These are phyloP conservation scores for Drosophila neotestacea DNA, from an alignment of 2,888 invertebrate species.

Conservation along the genomic window DNA sequence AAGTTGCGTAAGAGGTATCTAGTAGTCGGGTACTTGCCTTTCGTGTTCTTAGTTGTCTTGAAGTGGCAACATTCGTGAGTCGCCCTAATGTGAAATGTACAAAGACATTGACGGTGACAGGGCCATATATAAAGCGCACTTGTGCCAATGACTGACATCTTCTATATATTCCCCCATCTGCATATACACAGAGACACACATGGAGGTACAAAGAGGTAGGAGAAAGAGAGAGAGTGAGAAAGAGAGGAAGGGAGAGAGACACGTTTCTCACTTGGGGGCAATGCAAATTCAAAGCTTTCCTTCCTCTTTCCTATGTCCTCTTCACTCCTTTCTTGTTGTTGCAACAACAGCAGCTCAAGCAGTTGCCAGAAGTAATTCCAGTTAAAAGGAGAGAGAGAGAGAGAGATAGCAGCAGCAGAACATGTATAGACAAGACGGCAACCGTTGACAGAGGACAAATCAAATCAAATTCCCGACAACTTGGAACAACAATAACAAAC, in stretches of 20 bases:
- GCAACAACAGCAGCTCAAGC: conserved; percentile 42
- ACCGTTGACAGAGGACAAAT: conserved; percentile 59
- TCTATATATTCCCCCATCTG: conserved; percentile 15
- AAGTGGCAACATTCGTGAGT: conserved; percentile 34
- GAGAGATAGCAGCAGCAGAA: conserved; percentile 22
- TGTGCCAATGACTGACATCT: conserved; percentile 77
- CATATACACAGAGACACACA: conserved; percentile 4
- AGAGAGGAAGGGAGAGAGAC: conserved; percentile 21
- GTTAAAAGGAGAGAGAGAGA: conserved; percentile 15
- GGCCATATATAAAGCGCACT: conserved; percentile 61
- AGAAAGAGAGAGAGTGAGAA: conserved; percentile 1
- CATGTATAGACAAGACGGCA: conserved; percentile 36
- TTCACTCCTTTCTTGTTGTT: not conserved
- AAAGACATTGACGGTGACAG: conserved; percentile 54
- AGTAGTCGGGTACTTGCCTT: not conserved
- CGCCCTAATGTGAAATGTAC: conserved; percentile 49
- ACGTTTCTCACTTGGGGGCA: conserved; percentile 49
- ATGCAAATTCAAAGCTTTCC: conserved; percentile 65
- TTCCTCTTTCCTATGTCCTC: conserved; percentile 8
- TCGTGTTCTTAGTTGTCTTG: not conserved
- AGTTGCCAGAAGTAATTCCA: conserved; percentile 63
- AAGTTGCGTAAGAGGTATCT: no score
- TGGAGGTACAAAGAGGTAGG: conserved; percentile 1
- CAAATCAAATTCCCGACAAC: conserved; percentile 74
- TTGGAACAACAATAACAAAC: conserved; percentile 1